phyloP scores from a whole-genome alignment of 2,113 vertebrate genomes.

The Stercorarius parasiticus region DNA sequence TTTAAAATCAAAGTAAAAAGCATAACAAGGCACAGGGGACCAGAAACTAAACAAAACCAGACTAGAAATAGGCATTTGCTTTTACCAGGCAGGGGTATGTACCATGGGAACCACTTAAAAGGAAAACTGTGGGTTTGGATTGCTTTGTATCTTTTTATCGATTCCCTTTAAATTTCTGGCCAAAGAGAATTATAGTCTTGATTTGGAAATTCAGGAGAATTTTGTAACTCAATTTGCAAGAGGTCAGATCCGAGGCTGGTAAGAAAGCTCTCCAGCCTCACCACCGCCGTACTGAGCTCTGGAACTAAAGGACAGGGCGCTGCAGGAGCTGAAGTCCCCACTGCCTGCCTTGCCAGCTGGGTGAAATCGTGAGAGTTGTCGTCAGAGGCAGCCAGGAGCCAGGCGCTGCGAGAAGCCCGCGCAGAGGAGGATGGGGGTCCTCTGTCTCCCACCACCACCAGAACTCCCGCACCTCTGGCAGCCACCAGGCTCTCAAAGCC shows the following conservation, averaged over 20 bases:
- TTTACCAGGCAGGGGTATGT: neutral
- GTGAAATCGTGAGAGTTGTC: accelerated
- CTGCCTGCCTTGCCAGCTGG: accelerated
- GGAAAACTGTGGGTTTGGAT: neutral
- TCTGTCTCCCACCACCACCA: too few species aligned
- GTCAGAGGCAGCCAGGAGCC: neutral
- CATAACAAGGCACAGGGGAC: neutral
- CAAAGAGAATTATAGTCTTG: neutral
- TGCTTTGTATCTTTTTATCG: neutral
- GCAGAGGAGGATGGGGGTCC: too few species aligned
- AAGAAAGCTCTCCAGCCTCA: neutral
- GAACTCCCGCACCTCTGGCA: neutral
- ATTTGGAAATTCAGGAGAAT: neutral
- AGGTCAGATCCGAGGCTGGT: neutral
- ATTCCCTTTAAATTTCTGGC: neutral
- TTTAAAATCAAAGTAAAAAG: neutral
- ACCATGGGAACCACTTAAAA: neutral
- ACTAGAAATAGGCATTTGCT: neutral
- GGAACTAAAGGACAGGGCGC: accelerated
- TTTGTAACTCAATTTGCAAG: neutral
- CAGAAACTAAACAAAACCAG: neutral
- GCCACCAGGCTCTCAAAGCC: neutral
- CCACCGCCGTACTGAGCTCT: accelerated
- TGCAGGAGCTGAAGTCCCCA: neutral
- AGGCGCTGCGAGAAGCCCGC: accelerated